These are phyloP conservation scores for Nannoperca australis DNA, from an alignment of 2,797 vertebrate species.

Conservation along the genomic window DNA sequence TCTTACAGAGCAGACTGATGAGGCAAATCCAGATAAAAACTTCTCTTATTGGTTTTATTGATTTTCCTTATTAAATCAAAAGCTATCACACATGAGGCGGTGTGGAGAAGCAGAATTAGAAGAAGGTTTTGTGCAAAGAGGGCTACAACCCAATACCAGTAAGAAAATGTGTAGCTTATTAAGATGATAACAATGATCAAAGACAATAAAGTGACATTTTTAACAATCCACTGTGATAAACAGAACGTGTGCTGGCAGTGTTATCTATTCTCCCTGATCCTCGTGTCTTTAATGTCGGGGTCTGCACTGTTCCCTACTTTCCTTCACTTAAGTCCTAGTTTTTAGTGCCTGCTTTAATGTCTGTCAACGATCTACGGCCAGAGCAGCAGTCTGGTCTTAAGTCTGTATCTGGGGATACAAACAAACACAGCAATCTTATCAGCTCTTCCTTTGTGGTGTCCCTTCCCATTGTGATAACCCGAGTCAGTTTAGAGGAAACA, in stretches of 20 bases:
- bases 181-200: slow-evolving; percentile 25
- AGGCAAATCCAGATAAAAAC: background rate
- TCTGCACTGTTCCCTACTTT: slow-evolving; percentile 53
- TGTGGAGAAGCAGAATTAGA: background rate
- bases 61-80: background rate
- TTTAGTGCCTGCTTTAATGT: slow-evolving; percentile 75
- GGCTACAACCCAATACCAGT: background rate
- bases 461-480: slow-evolving; percentile 66
- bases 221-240: slow-evolving; percentile 49
- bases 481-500: slow-evolving; percentile 59
- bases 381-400: slow-evolving; percentile 66
- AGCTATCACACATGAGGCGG: background rate
- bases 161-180: background rate
- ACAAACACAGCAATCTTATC: slow-evolving; percentile 84
- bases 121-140: background rate
- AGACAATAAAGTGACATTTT: slow-evolving; percentile 21
- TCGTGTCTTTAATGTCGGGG: slow-evolving; percentile 52
- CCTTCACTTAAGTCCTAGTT: slow-evolving; percentile 41
- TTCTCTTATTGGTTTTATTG: background rate
- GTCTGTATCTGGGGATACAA: slow-evolving; percentile 77
- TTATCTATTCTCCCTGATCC: slow-evolving; percentile 62
- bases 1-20: background rate
- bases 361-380: slow-evolving; percentile 69
- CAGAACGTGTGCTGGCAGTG: slow-evolving; percentile 31
- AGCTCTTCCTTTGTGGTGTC: slow-evolving; percentile 74